Base-by-base conservation (phyloP, 2,797 vertebrate genomes). In the Crypturellus tataupa region DNA sequence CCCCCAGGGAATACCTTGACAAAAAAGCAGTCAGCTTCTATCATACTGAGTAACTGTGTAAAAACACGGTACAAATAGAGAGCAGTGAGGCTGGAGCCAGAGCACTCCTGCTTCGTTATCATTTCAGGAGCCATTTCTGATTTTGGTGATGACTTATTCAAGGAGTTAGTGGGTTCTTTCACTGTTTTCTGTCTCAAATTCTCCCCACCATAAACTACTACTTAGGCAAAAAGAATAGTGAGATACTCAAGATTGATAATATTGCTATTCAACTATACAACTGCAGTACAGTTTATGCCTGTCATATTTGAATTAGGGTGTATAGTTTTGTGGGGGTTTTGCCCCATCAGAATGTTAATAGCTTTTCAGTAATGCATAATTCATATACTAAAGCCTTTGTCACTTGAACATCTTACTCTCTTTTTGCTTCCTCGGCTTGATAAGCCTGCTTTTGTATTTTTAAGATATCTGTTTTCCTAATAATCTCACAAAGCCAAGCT, bases 361-460 rank as follows among this genome's bases (percentile, higher is more conserved):
- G 64, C 51, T 60, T 94, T 88, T 93, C 5, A 5, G 46, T 81
- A 37, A 93, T 91, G 94, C 89, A 91, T 95, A 94, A 96, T 95
- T 91, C 92, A 95, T 94, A 23, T 12, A 23, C 58, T 71, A 70
- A 93, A 93, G 89, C 72, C 90, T 93, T 92, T 94, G 92, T 93
- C 90, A 93, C 81, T 63, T 12, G 94, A 93, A 47, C 91, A 62
- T 89, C 65, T 73, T 33, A 19, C 46, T 87, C 81, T 75, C 56
- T 92, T 70, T 33, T 49, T 69, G 18, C n/a, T 77, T 23, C 46
- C 56, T 18, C 11, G 20, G 69, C 89, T 87, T 58, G 47, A 64
- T 88, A 91, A 93, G 71, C 82, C 73, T 56, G 65, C 63, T 46
- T 80, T 84, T 91, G 49, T 90, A 73, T 83, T 95, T 94, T 93